phyloP scores from a whole-genome alignment of 2,888 invertebrate species.

The Seira sanloemensis region DNA sequence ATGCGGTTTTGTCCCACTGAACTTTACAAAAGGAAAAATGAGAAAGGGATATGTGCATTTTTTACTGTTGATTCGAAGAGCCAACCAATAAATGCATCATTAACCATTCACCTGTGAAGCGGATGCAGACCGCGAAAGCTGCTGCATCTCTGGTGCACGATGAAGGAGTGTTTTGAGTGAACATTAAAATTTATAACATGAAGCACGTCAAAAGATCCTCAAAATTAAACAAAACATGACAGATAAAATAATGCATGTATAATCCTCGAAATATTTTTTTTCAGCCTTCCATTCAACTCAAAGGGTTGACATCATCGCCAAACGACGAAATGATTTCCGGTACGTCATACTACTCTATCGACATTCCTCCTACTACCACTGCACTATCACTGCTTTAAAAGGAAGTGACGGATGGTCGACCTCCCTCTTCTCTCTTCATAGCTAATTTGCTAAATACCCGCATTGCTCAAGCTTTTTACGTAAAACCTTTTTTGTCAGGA shows the following conservation, averaged over 20 bases:
- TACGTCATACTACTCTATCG: slow-evolving; percentile 67
- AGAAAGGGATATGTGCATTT: neutral
- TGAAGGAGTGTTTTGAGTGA: no score
- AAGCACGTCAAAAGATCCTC: neutral
- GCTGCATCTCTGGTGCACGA: neutral
- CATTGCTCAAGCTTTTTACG: slow-evolving; percentile 43
- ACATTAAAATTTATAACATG: neutral
- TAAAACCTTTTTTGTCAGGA: neutral
- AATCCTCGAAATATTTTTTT: no score
- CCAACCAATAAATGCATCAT: slow-evolving; percentile 35
- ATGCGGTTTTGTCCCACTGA: neutral
- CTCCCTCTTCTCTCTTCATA: slow-evolving; percentile 73
- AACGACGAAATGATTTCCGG: slow-evolving; percentile 72
- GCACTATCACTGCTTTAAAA: slow-evolving; percentile 56
- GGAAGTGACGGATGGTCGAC: slow-evolving; percentile 73
- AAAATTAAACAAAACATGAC: neutral
- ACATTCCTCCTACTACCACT: slow-evolving; percentile 6
- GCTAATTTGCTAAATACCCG: slow-evolving; percentile 71
- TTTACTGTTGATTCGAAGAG: neutral
- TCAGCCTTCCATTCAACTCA: neutral
- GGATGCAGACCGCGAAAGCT: neutral
- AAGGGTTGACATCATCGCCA: slow-evolving; percentile 46
- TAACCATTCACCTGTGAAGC: slow-evolving; percentile 50
- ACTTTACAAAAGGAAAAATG: neutral
- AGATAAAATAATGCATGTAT: neutral